Evolutionary conservation across 53 echinoderm and acorn worm genomes (phyloP), one percentile per base, ranked within the genome.

Genomic region (Patiria pectinifera): DNA sequence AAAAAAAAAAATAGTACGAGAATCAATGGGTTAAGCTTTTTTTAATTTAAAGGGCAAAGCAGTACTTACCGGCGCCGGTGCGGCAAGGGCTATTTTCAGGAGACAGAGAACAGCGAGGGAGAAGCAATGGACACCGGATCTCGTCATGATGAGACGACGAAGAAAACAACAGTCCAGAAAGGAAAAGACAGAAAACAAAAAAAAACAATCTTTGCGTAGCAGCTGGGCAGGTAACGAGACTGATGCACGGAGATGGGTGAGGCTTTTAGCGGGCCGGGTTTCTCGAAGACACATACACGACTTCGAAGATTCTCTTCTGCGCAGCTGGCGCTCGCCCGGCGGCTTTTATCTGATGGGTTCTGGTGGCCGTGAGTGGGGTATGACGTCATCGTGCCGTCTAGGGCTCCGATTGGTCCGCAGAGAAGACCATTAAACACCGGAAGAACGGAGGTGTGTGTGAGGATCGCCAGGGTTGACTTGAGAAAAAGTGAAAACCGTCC

Each of bases 51-150:
- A 69, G 6, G 46, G 48, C 0, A 86, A 75, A 75, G 2, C 12
- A 75, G 18, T 19, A 79, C 89, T 89, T 46, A 89, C 89, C 89
- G 89, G 89, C 3, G 89, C 89, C 66, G 89, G 89, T 19, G 89
- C 89, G 46, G 89, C 47, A 43, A 62, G 11, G 2, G 66, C 81
- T 23, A 89, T 89, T 48, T 79, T 14, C 11, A 80, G 8, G 16
- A 89, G 47, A 89, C 89, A 89, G 35, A 89, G 59, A n/a, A 80
- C 47, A 63, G 59, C 77, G 13, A 89, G n/a, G 0, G 78, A 53
- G 14, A 78, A 43, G 24, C 45, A 19, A 45, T 16, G 35, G 63
- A 66, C 45, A 80, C 63, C 80, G 46, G 69, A 80, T 80, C 81
- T 76, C 16, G 89, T n/a, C 89, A 89, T 89, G 89, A 62, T 89